These are phyloP conservation scores for Poecilia gillii DNA, from an alignment of 2,797 vertebrate species.

Conservation along the genomic window DNA sequence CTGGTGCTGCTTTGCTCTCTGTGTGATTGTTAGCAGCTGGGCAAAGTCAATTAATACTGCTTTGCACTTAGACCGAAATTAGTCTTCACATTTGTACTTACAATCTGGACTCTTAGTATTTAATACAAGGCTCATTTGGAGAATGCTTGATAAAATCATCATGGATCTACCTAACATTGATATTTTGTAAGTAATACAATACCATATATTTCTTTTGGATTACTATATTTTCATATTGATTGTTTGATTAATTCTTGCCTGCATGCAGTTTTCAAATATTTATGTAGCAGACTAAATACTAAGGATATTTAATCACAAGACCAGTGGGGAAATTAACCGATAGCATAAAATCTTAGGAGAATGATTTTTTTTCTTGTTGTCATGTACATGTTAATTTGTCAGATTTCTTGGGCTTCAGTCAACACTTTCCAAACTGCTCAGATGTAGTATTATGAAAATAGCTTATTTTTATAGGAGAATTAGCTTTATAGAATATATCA, in stretches of 20 bases:
- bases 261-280: constrained; percentile 32
- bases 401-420: constrained; percentile 1
- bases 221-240: constrained; percentile 20
- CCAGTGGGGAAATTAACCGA: background rate
- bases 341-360: constrained; percentile 5
- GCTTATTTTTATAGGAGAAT: background rate
- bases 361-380: constrained; percentile 17
- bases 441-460: background rate
- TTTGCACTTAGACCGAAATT: constrained; percentile 60
- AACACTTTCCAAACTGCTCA: constrained; percentile 24
- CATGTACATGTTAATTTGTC: background rate
- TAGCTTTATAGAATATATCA: background rate
- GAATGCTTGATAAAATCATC: constrained; percentile 56
- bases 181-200: constrained; percentile 70
- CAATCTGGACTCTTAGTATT: constrained; percentile 43
- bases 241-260: constrained; percentile 21
- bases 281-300: background rate
- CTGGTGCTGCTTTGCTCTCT: constrained; percentile 65
- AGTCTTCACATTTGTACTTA: constrained; percentile 35
- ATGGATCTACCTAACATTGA: constrained; percentile 64
- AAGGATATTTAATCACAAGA: constrained; percentile 13
- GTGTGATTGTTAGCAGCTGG: constrained; percentile 75
- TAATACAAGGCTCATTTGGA: constrained; percentile 47
- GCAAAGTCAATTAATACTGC: constrained; percentile 65
- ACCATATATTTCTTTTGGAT: constrained; percentile 22